Percentiles rank a stretch among this genome's conserved stretches.
Conservation (phyloP, 2,113 vertebrate genomes). For the Recurvirostra avosetta region DNA sequence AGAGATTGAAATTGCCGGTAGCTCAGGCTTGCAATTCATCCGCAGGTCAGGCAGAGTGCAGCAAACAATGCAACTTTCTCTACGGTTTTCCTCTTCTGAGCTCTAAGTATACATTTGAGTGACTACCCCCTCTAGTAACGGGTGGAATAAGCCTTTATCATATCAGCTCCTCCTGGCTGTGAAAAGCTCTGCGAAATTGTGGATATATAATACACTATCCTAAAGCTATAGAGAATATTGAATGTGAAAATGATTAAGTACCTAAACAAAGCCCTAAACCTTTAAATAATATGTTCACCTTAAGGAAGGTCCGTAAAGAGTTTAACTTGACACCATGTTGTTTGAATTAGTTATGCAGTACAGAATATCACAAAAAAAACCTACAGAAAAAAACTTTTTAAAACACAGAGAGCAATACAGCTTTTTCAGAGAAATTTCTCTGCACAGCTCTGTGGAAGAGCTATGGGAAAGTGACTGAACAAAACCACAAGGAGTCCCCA, state of each 20-base stretch:
- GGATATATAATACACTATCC: neutral
- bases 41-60: conserved; percentile 19
- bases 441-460: neutral
- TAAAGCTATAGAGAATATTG: neutral
- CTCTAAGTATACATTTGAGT: neutral
- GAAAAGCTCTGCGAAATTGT: neutral
- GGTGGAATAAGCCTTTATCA: neutral
- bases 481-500: conserved; percentile 61
- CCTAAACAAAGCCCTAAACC: neutral
- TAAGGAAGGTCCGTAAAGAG: neutral
- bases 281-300: neutral
- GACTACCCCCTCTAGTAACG: neutral
- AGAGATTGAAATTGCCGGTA: neutral
- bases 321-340: neutral
- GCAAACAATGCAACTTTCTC: neutral
- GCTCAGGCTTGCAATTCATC: conserved; percentile 17
- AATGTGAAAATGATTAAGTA: neutral
- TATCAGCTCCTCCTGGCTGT: neutral
- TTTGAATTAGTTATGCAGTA: neutral
- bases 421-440: neutral
- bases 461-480: neutral
- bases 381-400: neutral
- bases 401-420: neutral
- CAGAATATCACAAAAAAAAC: neutral
- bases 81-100: neutral